A percentile compares a stretch with the other conserved stretches of the same genome.
phyloP scores from a whole-genome alignment of 2,888 invertebrate species.

The Stenodera caucasica region DNA sequence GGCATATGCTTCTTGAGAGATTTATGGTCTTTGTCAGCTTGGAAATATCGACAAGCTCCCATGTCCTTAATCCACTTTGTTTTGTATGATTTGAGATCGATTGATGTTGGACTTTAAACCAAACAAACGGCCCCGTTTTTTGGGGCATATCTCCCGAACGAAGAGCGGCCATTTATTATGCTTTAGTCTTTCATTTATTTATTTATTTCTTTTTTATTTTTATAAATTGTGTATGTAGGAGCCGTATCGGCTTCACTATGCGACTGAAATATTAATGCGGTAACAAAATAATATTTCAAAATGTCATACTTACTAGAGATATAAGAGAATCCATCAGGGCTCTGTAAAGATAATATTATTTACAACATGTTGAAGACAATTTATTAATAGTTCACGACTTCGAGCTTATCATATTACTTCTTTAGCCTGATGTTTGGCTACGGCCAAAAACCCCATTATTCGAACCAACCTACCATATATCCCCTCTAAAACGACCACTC shows the following conservation, averaged over 20 bases:
- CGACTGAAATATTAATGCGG: constrained; percentile 46
- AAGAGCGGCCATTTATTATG: constrained; percentile 39
- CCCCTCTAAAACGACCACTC: too few relatives aligned
- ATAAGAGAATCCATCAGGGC: constrained; percentile 32
- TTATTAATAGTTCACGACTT: constrained; percentile 17
- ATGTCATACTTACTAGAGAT: constrained; percentile 38
- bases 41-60: not conserved
- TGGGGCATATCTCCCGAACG: constrained; percentile 30
- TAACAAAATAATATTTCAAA: constrained; percentile 46
- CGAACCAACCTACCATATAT: too few relatives aligned
- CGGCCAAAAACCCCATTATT: too few relatives aligned
- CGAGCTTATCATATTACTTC: not conserved
- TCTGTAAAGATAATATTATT: constrained; percentile 26
- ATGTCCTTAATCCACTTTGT: not conserved
- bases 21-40: constrained; percentile 2
- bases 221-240: constrained; percentile 29
- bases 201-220: not conserved
- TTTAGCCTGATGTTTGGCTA: not conserved
- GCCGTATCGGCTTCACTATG: constrained; percentile 38
- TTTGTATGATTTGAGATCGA: not conserved
- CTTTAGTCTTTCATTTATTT: constrained; percentile 36
- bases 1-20: not conserved
- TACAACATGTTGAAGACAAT: constrained; percentile 24
- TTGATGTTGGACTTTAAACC: not conserved
- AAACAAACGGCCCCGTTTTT: constrained; percentile 10